Percentiles rank a stretch among this genome's conserved stretches.
Evolutionary conservation across 2,113 vertebrate species (phyloP).

Genomic region (Cryptotis parvus): DNA sequence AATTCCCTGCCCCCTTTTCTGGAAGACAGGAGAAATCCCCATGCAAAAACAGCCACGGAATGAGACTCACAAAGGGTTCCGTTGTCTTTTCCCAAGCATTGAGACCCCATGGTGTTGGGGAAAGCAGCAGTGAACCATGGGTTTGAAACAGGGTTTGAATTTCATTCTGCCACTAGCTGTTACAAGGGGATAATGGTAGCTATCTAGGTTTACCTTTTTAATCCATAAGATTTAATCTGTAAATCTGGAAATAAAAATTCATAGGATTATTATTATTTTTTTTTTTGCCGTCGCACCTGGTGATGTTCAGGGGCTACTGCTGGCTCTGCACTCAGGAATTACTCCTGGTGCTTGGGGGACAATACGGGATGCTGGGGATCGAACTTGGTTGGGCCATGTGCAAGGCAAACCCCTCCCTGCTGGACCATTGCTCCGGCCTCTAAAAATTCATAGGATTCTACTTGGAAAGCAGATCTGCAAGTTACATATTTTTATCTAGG

Average conservation of each 20-base stretch:
- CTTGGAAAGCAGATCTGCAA: neutral
- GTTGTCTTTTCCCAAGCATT: neutral
- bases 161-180: neutral
- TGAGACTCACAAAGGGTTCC: neutral
- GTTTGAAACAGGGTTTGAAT: neutral
- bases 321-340: too few species aligned
- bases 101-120: neutral
- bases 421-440: too few species aligned
- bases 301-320: too few species aligned
- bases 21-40: neutral
- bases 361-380: too few species aligned
- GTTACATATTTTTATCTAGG: neutral
- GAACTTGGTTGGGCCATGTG: too few species aligned
- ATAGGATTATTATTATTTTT: too few species aligned
- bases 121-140: neutral
- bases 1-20: neutral
- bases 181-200: neutral
- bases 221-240: too few species aligned
- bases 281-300: too few species aligned
- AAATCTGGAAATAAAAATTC: too few species aligned
- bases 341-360: too few species aligned
- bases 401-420: too few species aligned
- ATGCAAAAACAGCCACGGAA: neutral
- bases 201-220: neutral
- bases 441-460: constrained; percentile 21